These are phyloP conservation scores for Hippocampus barbouri DNA, from an alignment of 2,113 vertebrate genomes.

Conservation along the genomic window DNA sequence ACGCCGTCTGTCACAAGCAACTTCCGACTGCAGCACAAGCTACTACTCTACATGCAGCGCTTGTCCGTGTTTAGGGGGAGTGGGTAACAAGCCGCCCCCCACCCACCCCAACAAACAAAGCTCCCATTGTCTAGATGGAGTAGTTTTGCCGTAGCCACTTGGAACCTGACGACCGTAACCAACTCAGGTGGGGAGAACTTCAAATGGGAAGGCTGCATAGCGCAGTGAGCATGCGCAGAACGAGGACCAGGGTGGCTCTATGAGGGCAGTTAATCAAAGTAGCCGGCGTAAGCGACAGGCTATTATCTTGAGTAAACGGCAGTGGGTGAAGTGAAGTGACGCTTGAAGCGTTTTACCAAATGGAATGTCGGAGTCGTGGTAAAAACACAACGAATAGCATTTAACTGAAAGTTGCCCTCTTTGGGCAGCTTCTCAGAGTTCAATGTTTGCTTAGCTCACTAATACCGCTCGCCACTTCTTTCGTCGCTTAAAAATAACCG, in stretches of 20 bases:
- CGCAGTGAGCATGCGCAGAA: constrained; percentile 61
- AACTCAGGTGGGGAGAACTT: constrained; percentile 63
- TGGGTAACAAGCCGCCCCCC: constrained; percentile 51
- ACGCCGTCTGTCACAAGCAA: constrained; percentile 38
- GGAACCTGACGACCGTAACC: constrained; percentile 43
- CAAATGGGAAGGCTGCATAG: constrained; percentile 55
- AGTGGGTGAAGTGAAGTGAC: not conserved
- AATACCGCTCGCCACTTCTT: constrained; percentile 67
- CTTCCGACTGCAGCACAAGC: constrained; percentile 63
- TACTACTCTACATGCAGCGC: constrained; percentile 64
- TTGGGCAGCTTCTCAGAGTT: constrained; percentile 23
- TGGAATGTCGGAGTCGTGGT: constrained; percentile 7
- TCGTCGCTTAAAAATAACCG: constrained; percentile 42
- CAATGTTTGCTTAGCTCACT: constrained; percentile 51
- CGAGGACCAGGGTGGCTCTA: constrained; percentile 50
- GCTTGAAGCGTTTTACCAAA: not conserved
- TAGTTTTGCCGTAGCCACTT: constrained; percentile 57
- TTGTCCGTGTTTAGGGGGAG: constrained; percentile 40
- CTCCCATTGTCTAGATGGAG: constrained; percentile 71
- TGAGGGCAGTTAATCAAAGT: constrained; percentile 42
- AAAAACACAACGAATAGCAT: constrained; percentile 20
- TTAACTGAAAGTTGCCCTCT: constrained; percentile 58
- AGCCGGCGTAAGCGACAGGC: not conserved
- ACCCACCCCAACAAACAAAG: constrained; percentile 54
- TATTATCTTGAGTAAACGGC: not conserved